These are phyloP conservation scores for Himalopsyche japonica DNA, from an alignment of 2,888 invertebrate species.

Conservation along the genomic window DNA sequence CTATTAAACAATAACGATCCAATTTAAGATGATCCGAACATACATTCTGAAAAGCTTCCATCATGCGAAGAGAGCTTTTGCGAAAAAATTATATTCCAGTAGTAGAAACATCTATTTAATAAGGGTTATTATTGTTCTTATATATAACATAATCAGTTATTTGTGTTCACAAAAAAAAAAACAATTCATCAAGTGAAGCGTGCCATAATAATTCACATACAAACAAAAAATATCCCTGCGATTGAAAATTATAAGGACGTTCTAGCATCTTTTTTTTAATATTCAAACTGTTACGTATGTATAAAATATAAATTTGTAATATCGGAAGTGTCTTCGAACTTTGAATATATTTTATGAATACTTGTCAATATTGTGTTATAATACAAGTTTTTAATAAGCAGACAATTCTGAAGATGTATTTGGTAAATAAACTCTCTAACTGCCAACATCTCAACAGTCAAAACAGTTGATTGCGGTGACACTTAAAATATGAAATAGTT, in stretches of 20 bases:
- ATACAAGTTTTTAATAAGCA: too few relatives aligned
- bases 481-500: too few relatives aligned
- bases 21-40: too few relatives aligned
- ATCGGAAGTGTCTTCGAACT: not conserved
- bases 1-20: too few relatives aligned
- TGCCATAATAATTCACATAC: not conserved
- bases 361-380: too few relatives aligned
- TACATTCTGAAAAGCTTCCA: too few relatives aligned
- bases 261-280: not conserved
- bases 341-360: not conserved
- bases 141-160: not conserved
- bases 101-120: not conserved
- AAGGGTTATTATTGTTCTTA: not conserved
- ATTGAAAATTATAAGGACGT: not conserved
- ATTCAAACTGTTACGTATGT: not conserved
- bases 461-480: too few relatives aligned
- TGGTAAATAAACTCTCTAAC: too few relatives aligned
- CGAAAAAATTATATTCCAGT: too few relatives aligned
- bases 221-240: not conserved
- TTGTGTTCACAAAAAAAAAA: not conserved
- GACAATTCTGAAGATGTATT: too few relatives aligned
- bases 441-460: too few relatives aligned
- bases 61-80: too few relatives aligned
- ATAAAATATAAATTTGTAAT: not conserved
- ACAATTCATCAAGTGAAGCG: not conserved